A percentile compares a stretch with the other conserved stretches of the same genome.
Evolutionary conservation across 2,113 vertebrate species (phyloP).

Genomic region (Gymnarchus niloticus): DNA sequence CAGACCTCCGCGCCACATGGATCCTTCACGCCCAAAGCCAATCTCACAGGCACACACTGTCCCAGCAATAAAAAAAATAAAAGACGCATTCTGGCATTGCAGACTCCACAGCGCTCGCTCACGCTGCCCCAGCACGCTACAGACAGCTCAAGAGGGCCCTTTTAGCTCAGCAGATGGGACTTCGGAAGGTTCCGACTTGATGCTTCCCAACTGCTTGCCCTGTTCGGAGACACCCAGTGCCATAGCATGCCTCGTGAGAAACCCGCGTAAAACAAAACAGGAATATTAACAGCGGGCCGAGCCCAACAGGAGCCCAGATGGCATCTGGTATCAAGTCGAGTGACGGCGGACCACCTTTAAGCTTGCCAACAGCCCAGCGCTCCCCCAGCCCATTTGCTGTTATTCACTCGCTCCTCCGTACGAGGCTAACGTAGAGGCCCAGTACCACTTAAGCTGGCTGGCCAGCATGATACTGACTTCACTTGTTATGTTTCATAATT

Average conservation of each 20-base stretch:
- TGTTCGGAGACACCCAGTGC: neutral
- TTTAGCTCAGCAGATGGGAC: constrained; percentile 17
- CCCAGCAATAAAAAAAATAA: neutral
- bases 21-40: neutral
- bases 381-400: too few relatives aligned
- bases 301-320: neutral
- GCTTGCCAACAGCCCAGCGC: neutral
- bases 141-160: neutral
- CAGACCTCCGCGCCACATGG: neutral
- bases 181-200: neutral
- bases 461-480: neutral
- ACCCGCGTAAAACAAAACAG: neutral
- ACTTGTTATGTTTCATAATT: neutral
- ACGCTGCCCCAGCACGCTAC: neutral
- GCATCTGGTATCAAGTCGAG: neutral
- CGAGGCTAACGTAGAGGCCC: neutral
- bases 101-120: neutral
- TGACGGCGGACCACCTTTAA: neutral
- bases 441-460: neutral
- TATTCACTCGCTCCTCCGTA: neutral
- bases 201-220: neutral
- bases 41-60: constrained; percentile 11
- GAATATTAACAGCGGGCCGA: neutral
- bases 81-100: neutral
- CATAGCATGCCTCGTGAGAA: neutral